Evolutionary conservation across 2,888 invertebrate genomes (phyloP).

Genomic region (Morpho helenor): DNA sequence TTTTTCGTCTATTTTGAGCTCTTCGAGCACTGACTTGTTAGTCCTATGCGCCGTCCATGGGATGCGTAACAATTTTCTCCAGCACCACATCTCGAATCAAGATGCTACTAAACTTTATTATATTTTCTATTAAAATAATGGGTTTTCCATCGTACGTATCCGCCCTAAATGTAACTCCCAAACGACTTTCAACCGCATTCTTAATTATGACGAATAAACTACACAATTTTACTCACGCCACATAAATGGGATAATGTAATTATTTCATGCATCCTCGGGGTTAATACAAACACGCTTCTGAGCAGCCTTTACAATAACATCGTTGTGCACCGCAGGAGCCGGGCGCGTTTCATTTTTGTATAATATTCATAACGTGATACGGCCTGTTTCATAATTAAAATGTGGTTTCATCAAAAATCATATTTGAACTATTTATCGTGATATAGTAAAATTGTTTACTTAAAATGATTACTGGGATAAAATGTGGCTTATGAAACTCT

Average conservation of each 20-base stretch:
- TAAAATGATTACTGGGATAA: too few species aligned
- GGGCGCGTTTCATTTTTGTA: conserved; percentile 24
- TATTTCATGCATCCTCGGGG: conserved; percentile 41
- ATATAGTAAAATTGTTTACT: not conserved
- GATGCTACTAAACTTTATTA: too few species aligned
- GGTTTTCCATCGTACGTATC: not conserved
- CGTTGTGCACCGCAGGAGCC: conserved; percentile 24
- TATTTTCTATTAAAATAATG: too few species aligned
- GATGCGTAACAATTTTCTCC: too few species aligned
- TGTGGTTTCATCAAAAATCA: conserved; percentile 20
- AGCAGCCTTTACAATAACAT: conserved; percentile 38
- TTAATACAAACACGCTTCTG: conserved; percentile 31
- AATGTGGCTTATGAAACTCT: not conserved
- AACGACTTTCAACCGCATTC: conserved; percentile 30
- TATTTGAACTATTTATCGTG: conserved; percentile 16
- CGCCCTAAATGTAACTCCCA: not conserved
- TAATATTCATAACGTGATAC: conserved; percentile 25
- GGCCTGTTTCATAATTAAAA: conserved; percentile 27
- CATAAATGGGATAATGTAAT: conserved; percentile 57
- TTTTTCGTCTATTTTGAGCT: too few species aligned
- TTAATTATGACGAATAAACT: conserved; percentile 32
- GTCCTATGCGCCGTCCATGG: too few species aligned
- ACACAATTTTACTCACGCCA: conserved; percentile 35
- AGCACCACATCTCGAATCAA: too few species aligned
- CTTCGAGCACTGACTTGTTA: too few species aligned